A percentile compares a stretch with the other conserved stretches of the same genome.
Evolutionary conservation across 2,113 vertebrate species (phyloP).

Genomic region (Callionymus lyra): DNA sequence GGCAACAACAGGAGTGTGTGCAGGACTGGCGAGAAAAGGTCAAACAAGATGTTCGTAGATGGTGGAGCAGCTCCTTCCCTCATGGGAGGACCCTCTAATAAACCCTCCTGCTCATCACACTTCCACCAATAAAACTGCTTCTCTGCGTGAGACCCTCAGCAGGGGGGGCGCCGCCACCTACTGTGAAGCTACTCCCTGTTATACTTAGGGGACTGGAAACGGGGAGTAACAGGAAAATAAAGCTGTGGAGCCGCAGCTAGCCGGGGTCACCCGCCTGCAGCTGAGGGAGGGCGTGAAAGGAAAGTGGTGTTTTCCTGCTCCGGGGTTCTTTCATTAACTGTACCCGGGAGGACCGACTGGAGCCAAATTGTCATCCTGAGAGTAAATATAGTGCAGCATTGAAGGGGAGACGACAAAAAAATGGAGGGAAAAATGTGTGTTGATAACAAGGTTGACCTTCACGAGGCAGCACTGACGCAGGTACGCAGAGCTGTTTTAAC

Average conservation of each 20-base stretch:
- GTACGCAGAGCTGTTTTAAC: constrained; percentile 5
- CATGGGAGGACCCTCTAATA: constrained; percentile 19
- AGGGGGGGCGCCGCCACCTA: constrained; percentile 16
- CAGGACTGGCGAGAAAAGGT: constrained; percentile 41
- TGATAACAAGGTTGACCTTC: constrained; percentile 43
- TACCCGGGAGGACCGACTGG: constrained; percentile 23
- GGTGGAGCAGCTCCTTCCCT: constrained; percentile 18
- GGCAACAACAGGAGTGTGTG: constrained; percentile 15
- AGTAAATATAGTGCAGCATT: constrained; percentile 12
- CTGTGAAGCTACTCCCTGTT: constrained; percentile 28
- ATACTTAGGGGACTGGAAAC: constrained; percentile 38
- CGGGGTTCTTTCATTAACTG: constrained; percentile 33
- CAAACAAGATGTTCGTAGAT: constrained; percentile 40
- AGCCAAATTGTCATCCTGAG: constrained; percentile 41
- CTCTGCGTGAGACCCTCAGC: constrained; percentile 13
- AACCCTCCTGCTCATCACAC: constrained; percentile 32
- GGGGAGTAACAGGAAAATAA: constrained; percentile 38
- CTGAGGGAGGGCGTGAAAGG: constrained; percentile 39
- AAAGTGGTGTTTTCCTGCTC: constrained; percentile 36
- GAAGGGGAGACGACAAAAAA: constrained; percentile 10
- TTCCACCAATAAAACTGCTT: constrained; percentile 16
- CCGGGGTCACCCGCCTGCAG: constrained; percentile 30
- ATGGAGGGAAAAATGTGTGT: constrained; percentile 12
- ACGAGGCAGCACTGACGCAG: constrained; percentile 17
- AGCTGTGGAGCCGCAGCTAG: constrained; percentile 11